Evolutionary conservation across 2,888 invertebrate genomes (phyloP).

Genomic region (Amitus sp.): DNA sequence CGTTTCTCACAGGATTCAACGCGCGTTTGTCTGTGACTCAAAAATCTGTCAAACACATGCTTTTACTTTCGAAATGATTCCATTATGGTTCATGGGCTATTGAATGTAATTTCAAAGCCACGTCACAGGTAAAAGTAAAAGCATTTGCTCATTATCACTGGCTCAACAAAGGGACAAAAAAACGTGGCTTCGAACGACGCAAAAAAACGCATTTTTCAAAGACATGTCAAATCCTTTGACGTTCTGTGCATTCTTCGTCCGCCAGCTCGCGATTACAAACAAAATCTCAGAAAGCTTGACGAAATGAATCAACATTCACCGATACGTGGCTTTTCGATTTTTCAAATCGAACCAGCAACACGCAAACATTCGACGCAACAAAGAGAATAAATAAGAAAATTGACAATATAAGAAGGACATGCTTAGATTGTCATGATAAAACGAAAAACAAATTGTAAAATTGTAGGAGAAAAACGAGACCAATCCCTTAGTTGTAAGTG

Average conservation of each 20-base stretch:
- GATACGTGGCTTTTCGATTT: no score
- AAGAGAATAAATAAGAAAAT: background rate
- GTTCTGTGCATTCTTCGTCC: background rate
- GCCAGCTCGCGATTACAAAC: background rate
- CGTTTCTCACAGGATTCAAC: background rate
- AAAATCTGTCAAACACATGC: no score
- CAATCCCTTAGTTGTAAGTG: background rate
- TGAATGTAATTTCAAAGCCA: no score
- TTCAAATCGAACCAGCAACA: no score
- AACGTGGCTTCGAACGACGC: no score
- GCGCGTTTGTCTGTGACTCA: no score
- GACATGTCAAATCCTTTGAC: no score
- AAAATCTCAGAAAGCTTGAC: background rate
- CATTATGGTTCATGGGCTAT: no score
- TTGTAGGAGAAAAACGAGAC: background rate
- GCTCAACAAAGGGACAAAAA: no score
- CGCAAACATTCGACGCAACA: slow-evolving; percentile 7
- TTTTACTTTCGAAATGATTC: no score
- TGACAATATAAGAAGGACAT: background rate
- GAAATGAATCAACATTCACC: background rate
- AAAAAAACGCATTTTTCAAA: no score
- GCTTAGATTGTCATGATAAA: background rate
- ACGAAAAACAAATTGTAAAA: background rate
- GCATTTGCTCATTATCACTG: background rate
- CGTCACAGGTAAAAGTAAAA: no score